These are phyloP conservation scores for Melanotaenia nigrans DNA, from an alignment of 2,797 vertebrate genomes.

Conservation along the genomic window DNA sequence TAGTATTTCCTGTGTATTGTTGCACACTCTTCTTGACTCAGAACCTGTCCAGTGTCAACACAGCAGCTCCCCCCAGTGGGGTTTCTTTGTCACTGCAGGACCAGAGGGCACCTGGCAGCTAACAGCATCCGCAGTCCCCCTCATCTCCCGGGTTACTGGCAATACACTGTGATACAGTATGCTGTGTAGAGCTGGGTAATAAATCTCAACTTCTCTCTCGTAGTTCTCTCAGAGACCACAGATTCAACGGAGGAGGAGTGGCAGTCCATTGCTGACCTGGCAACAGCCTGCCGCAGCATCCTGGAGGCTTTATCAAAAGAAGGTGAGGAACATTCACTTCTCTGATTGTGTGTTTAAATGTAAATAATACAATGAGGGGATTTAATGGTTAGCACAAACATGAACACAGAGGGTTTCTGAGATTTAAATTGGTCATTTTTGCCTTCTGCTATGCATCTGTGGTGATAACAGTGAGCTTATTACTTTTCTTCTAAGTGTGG, in stretches of 20 bases:
- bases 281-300: conserved; percentile 89
- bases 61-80: conserved; percentile 73
- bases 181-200: conserved; percentile 1
- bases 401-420: not conserved
- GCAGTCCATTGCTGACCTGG: conserved; percentile 91
- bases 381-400: not conserved
- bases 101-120: not conserved
- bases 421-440: not conserved
- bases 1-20: conserved; percentile 13
- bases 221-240: conserved; percentile 88
- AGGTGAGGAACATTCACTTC: conserved; percentile 76
- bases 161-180: not conserved
- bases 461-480: not conserved
- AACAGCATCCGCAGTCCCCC: conserved; percentile 5
- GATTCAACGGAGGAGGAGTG: conserved; percentile 91
- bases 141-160: conserved; percentile 13
- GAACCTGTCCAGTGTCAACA: conserved; percentile 18
- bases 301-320: conserved; percentile 90
- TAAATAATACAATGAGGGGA: not conserved
- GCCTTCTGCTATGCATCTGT: not conserved
- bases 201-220: conserved; percentile 11
- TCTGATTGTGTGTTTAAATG: not conserved
- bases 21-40: not conserved
- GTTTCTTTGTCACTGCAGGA: conserved; percentile 41
- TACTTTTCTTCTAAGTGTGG: not conserved